Percentiles rank a stretch among this genome's conserved stretches.
Conservation (phyloP, 2,113 vertebrate species). For the Amphiprion ocellaris region DNA sequence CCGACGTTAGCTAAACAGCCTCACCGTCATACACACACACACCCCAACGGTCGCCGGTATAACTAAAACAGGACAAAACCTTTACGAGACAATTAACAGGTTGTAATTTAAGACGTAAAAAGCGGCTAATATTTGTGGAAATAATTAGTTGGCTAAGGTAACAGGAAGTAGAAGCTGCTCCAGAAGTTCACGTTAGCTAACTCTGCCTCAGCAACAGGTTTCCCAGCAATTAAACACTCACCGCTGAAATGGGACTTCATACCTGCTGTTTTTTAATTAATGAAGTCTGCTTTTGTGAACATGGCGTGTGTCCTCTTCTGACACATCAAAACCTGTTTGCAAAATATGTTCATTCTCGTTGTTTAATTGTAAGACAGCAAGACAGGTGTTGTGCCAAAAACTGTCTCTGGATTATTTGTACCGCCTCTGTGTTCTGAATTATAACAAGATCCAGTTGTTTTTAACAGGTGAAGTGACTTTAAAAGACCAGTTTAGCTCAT, state of each 20-base stretch:
- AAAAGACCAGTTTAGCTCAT: no score
- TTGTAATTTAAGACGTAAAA: neutral
- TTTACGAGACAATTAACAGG: neutral
- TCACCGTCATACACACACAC: neutral
- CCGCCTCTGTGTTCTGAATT: no score
- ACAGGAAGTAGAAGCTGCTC: conserved; percentile 51
- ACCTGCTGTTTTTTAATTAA: neutral
- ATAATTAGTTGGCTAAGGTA: conserved; percentile 11
- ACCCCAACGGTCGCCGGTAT: neutral
- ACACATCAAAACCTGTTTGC: neutral
- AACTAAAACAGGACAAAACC: neutral
- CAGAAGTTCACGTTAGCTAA: conserved; percentile 34
- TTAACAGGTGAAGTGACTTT: no score
- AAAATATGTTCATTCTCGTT: neutral
- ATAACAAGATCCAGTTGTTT: no score
- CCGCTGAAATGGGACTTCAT: neutral
- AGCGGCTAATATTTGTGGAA: neutral
- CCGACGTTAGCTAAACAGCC: conserved; percentile 49
- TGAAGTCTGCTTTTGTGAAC: neutral
- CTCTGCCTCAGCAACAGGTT: conserved; percentile 42
- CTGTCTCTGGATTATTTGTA: no score
- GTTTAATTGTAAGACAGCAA: conserved; percentile 12
- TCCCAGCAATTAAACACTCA: neutral
- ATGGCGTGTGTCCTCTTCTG: no score
- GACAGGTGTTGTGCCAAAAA: neutral